A percentile compares a stretch with the other conserved stretches of the same genome.
phyloP scores from a whole-genome alignment of 2,113 vertebrate species.

The Chionomys nivalis region DNA sequence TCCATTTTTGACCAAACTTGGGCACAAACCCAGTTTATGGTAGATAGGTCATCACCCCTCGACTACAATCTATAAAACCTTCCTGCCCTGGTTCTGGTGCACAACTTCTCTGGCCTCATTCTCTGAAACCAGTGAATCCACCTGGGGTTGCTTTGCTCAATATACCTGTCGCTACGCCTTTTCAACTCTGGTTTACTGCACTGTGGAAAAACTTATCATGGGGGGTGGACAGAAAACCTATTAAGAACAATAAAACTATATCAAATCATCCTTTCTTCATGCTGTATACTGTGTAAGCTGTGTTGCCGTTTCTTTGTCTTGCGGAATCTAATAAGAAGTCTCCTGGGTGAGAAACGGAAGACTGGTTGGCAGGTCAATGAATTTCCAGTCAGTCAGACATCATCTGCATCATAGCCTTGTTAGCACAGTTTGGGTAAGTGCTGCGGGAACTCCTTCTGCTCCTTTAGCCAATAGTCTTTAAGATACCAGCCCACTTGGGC shows the following conservation, averaged over 20 bases:
- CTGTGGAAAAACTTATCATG: neutral
- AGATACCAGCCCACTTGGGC: no score
- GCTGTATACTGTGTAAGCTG: neutral
- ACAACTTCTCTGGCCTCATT: neutral
- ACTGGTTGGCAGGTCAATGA: constrained; percentile 95
- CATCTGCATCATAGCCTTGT: constrained; percentile 94
- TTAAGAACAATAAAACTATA: neutral
- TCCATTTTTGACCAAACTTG: neutral
- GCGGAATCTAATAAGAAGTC: constrained; percentile 96
- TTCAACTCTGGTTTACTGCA: neutral
- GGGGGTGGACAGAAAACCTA: neutral
- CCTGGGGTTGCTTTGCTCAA: neutral
- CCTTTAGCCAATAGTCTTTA: no score
- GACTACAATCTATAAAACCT: neutral
- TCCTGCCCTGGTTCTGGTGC: neutral
- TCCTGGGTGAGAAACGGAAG: constrained; percentile 93
- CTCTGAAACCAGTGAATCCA: neutral
- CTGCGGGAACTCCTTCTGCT: no score
- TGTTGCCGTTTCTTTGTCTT: constrained; percentile 93
- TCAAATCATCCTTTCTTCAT: neutral
- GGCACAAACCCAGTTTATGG: neutral
- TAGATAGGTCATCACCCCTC: neutral
- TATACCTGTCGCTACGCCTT: neutral
- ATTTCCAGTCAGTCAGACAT: constrained; percentile 92
- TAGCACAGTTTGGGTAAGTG: constrained; percentile 90